Conservation (phyloP, 2,888 invertebrate genomes). For the Clostera curtula region DNA sequence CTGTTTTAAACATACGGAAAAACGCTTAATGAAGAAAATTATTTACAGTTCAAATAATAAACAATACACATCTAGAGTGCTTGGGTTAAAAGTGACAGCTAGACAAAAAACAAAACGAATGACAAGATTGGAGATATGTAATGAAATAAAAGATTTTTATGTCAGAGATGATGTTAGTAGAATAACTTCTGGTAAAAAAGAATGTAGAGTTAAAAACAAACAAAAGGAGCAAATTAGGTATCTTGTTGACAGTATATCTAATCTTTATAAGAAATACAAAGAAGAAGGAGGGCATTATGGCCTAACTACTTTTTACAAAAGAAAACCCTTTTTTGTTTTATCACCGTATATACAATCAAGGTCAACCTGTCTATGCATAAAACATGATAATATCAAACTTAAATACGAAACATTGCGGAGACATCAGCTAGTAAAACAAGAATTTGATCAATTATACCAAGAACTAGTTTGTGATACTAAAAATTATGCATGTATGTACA, state of each 20-base stretch:
- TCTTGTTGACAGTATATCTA: neutral
- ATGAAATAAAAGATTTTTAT: slow-evolving; percentile 1
- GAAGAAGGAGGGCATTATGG: neutral
- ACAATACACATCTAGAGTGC: neutral
- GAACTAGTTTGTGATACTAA: slow-evolving; percentile 3
- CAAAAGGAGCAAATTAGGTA: slow-evolving; percentile 6
- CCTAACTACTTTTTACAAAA: neutral
- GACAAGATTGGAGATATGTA: neutral
- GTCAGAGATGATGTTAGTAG: slow-evolving; percentile 7
- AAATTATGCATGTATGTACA: slow-evolving; percentile 3
- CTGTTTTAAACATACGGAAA: neutral
- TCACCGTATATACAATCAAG: neutral
- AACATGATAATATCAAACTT: slow-evolving; percentile 6
- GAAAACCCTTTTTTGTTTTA: slow-evolving; percentile 1
- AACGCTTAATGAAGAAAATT: neutral
- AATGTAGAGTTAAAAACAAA: slow-evolving; percentile 4
- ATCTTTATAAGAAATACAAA: slow-evolving; percentile 1
- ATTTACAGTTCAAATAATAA: neutral
- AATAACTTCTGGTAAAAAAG: slow-evolving; percentile 5
- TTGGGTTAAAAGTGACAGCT: neutral
- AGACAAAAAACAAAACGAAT: neutral
- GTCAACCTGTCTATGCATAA: slow-evolving; percentile 1
- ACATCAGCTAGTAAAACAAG: slow-evolving; percentile 1
- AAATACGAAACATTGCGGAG: slow-evolving; percentile 1
- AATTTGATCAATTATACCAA: slow-evolving; percentile 1